Evolutionary conservation across 1,140 invertebrate species (phyloP).

Genomic region (Drosophila setifemur): DNA sequence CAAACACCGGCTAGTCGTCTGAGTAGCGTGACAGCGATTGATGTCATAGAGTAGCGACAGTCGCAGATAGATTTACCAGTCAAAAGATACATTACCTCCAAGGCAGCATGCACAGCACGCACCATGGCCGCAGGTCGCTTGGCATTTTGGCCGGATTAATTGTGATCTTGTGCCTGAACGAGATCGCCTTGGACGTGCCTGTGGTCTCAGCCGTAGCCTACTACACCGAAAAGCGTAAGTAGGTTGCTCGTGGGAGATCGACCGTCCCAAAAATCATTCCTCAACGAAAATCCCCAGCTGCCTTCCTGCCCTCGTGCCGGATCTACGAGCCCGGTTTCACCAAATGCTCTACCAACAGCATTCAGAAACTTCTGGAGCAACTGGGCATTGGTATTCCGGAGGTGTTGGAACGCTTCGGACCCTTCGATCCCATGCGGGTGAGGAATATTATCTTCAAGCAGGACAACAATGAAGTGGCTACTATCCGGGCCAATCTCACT

Average conservation of each 20-base stretch:
- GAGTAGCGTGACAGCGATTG: constrained; percentile 33
- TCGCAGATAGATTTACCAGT: neutral
- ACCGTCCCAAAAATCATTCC: neutral
- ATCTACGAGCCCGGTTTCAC: constrained; percentile 85
- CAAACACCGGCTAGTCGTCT: constrained; percentile 18
- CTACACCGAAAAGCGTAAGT: constrained; percentile 70
- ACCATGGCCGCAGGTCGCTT: constrained; percentile 3
- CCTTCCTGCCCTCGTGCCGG: constrained; percentile 85
- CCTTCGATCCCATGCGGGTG: constrained; percentile 67
- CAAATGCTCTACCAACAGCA: constrained; percentile 85
- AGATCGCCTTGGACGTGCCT: constrained; percentile 1
- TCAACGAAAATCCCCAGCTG: constrained; percentile 82
- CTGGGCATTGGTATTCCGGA: constrained; percentile 83
- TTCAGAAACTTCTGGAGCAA: constrained; percentile 85
- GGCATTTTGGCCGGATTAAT: constrained; percentile 32
- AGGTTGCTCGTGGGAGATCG: no score
- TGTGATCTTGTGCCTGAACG: constrained; percentile 28
- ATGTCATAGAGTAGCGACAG: constrained; percentile 8
- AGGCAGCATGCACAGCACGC: constrained; percentile 42
- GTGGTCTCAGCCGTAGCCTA: constrained; percentile 44
- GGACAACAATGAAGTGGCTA: constrained; percentile 85
- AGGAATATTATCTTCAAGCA: constrained; percentile 68
- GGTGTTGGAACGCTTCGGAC: constrained; percentile 46
- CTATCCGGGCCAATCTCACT: constrained; percentile 86
- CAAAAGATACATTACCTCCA: constrained; percentile 3